Evolutionary conservation across 2,888 invertebrate genomes (phyloP), one percentile per base, ranked within the genome.

Genomic region (Folsomia manolachei): DNA sequence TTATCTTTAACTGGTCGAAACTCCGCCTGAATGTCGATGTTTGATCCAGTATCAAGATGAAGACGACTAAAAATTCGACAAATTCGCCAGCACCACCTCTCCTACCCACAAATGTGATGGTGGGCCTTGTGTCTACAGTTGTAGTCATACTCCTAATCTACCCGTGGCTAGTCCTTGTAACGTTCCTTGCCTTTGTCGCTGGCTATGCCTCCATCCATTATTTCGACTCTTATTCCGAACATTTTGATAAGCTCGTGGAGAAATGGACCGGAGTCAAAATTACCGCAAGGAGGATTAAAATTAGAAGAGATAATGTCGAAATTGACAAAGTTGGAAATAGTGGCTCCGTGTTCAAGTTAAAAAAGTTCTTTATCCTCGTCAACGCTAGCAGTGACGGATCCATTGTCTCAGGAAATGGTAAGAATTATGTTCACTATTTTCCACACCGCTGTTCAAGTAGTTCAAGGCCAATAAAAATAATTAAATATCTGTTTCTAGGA

Each of bases 111-210:
- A n/a, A n/a, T n/a, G n/a, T n/a, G n/a, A n/a, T 74, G 23, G 66
- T 76, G 1, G 53, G 53, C 1, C 23, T 72, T 24, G 56, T 71
- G 19, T 71, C 73, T 1, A 56, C 63, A 7, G 60, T 71, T 14
- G 27, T 79, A 24, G 25, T 76, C 53, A 26, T 79, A 24, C 53
- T 78, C 25, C 26, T 78, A 1, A 53, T 72, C 23, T 77, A 75
- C 39, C 80, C 80, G 26, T 79, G 79, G 78, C 71, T 80, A 27
- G 64, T 80, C n/a, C 73, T 70, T 2, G 69, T 80, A 7, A 73
- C 71, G 1, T 11, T 73, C 11, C 11, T 75, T 23, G 75, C 52
- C 18, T 72, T 77, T 23, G 18, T 72, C 1, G 1, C 72, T n/a
- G 80, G 80, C 1, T 79, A 72, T 63, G 65, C 27, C 27, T 71